Evolutionary conservation across 2,888 invertebrate genomes (phyloP).

Genomic region (Cephonodes hylas): DNA sequence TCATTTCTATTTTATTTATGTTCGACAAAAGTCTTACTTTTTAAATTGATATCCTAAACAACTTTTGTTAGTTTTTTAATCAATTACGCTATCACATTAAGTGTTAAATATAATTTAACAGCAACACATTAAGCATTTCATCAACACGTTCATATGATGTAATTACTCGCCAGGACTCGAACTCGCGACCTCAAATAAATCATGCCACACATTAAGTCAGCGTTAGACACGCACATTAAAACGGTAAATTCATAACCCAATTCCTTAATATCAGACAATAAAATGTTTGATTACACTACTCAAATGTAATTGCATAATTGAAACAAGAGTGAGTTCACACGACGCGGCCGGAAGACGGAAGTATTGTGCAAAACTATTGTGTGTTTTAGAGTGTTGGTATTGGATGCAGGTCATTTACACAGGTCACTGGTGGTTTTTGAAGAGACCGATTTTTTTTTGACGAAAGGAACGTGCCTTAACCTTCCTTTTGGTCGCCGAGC

Average conservation of each 20-base stretch:
- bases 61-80: too few relatives aligned
- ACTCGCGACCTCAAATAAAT: neutral
- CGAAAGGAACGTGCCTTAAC: too few relatives aligned
- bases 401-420: too few relatives aligned
- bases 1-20: too few relatives aligned
- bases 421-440: too few relatives aligned
- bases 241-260: neutral
- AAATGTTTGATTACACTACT: neutral
- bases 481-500: too few relatives aligned
- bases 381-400: neutral
- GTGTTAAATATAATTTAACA: too few relatives aligned
- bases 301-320: neutral
- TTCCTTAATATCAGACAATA: neutral
- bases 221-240: neutral
- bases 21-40: too few relatives aligned
- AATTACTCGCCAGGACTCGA: neutral
- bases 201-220: neutral
- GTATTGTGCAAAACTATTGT: neutral
- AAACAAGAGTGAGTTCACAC: neutral
- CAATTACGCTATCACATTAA: too few relatives aligned
- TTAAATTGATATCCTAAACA: too few relatives aligned
- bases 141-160: neutral
- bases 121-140: neutral
- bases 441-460: too few relatives aligned
- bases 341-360: slow-evolving; percentile 1